These are phyloP conservation scores for Agrilus mali DNA, from an alignment of 2,888 invertebrate species.

Conservation along the genomic window DNA sequence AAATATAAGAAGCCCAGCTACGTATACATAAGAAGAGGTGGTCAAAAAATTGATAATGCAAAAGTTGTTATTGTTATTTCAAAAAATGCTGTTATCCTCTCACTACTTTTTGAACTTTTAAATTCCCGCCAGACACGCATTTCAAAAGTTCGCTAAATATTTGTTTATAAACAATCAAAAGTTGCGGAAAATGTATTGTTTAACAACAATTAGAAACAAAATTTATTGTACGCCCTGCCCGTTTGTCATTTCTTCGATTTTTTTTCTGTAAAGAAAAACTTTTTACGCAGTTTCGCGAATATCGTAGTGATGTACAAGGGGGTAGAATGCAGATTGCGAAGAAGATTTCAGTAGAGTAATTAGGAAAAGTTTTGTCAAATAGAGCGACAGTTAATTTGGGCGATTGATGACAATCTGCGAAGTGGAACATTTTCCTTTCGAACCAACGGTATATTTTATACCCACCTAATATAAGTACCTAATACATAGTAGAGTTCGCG, in stretches of 20 bases:
- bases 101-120: constrained; percentile 10
- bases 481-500: too few relatives aligned
- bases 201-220: neutral
- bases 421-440: neutral
- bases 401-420: neutral
- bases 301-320: too few relatives aligned
- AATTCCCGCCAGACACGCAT: constrained; percentile 12
- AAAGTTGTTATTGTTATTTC: neutral
- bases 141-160: constrained; percentile 1
- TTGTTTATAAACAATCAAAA: neutral
- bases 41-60: neutral
- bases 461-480: too few relatives aligned
- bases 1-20: constrained; percentile 9
- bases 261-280: too few relatives aligned
- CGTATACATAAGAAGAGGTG: neutral
- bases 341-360: too few relatives aligned
- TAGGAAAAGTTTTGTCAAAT: neutral
- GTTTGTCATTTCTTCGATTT: too few relatives aligned
- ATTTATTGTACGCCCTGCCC: too few relatives aligned
- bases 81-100: neutral
- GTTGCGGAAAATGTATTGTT: neutral
- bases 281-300: too few relatives aligned
- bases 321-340: too few relatives aligned
- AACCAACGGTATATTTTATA: too few relatives aligned
- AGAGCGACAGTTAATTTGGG: neutral